A percentile compares a stretch with the other conserved stretches of the same genome.
Evolutionary conservation across 2,113 vertebrate species (phyloP).

Genomic region (Baryphthengus martii): DNA sequence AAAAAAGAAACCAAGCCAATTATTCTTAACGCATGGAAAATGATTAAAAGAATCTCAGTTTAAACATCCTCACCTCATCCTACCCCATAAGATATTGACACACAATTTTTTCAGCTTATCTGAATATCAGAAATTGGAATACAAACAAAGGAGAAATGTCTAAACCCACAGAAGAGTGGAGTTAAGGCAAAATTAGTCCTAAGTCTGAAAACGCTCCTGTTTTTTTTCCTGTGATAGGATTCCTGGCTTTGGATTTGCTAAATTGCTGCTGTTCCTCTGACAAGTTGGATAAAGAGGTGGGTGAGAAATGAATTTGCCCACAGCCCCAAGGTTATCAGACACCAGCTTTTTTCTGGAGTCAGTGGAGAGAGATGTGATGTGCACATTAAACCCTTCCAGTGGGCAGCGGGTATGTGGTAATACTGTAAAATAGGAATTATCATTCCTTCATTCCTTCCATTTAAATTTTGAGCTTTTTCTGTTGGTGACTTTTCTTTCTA

Average conservation of each 20-base stretch:
- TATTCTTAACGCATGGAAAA: constrained; percentile 32
- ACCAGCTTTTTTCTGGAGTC: not conserved
- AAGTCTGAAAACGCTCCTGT: not conserved
- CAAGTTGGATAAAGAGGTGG: not conserved
- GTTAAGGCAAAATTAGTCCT: not conserved
- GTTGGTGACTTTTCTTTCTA: not conserved
- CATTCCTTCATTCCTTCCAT: not conserved
- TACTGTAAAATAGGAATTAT: not conserved
- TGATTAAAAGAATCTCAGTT: not conserved
- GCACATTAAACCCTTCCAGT: not conserved
- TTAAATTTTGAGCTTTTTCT: not conserved
- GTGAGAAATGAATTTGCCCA: not conserved
- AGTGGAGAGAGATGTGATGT: rapidly evolving
- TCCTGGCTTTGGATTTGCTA: not conserved
- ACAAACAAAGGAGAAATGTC: not conserved
- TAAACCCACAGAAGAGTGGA: not conserved
- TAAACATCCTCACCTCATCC: not conserved
- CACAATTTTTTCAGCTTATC: not conserved
- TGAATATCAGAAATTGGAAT: not conserved
- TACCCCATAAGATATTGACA: not conserved
- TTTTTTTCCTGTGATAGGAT: not conserved
- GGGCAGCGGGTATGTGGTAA: not conserved
- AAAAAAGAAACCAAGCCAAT: not conserved
- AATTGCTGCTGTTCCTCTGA: not conserved
- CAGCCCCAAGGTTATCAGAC: not conserved